Conservation (phyloP, 2,797 vertebrate species). For the Danio albolineatus region DNA sequence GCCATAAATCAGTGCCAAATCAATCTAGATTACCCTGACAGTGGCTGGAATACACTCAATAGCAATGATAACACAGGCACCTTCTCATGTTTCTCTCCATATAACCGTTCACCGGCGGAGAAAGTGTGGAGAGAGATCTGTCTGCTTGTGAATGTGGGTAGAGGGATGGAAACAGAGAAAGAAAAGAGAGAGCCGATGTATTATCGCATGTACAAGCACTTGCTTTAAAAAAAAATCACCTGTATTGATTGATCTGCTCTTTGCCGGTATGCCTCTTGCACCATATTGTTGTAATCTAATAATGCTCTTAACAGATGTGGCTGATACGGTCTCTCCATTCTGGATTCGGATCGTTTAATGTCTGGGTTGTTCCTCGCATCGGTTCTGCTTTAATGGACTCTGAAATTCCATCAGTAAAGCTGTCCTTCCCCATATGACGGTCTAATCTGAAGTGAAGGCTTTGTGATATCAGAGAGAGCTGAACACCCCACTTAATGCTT, state of each 20-base stretch:
- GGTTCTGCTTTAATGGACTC: slow-evolving; percentile 57
- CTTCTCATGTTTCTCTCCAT: slow-evolving; percentile 54
- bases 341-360: slow-evolving; percentile 54
- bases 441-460: slow-evolving; percentile 44
- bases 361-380: slow-evolving; percentile 46
- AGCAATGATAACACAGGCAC: slow-evolving; percentile 50
- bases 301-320: slow-evolving; percentile 59
- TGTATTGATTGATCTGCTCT: slow-evolving; percentile 62
- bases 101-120: not conserved
- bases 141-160: slow-evolving; percentile 13
- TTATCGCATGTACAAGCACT: slow-evolving; percentile 47
- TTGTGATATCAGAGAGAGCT: slow-evolving; percentile 31
- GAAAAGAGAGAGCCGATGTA: slow-evolving; percentile 42
- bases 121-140: slow-evolving; percentile 33
- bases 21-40: slow-evolving; percentile 59
- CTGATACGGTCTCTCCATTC: slow-evolving; percentile 55
- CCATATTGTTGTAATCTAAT: slow-evolving; percentile 63
- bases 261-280: slow-evolving; percentile 55
- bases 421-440: slow-evolving; percentile 40
- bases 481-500: slow-evolving; percentile 37
- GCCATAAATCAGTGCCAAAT: slow-evolving; percentile 61
- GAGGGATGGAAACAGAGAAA: slow-evolving; percentile 7
- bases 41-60: slow-evolving; percentile 36
- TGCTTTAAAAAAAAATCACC: slow-evolving; percentile 54
- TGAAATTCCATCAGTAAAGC: slow-evolving; percentile 60